Conservation (phyloP, 2,888 invertebrate species). For the Ochropacha duplaris region DNA sequence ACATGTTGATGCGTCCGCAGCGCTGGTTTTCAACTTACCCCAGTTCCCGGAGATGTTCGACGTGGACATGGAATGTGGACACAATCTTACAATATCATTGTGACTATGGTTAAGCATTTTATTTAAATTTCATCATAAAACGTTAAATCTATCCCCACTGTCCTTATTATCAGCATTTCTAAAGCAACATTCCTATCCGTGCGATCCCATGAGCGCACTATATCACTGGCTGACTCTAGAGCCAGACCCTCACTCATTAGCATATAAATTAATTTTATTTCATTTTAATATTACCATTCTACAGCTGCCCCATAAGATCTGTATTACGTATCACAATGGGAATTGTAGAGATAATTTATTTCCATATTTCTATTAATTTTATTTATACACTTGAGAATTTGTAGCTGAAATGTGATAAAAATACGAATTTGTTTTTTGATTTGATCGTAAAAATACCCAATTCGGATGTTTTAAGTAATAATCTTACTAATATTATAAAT, state of each 20-base stretch:
- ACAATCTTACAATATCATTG: too few relatives aligned
- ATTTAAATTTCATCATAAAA: not conserved
- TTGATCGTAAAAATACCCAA: not conserved
- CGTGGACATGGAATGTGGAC: too few relatives aligned
- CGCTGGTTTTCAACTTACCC: too few relatives aligned
- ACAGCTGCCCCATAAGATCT: not conserved
- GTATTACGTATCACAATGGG: constrained; percentile 1
- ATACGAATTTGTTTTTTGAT: not conserved
- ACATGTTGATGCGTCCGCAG: too few relatives aligned
- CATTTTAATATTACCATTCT: constrained; percentile 45
- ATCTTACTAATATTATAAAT: too few relatives aligned
- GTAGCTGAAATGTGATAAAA: not conserved
- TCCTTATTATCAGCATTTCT: constrained; percentile 1
- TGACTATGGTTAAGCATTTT: too few relatives aligned
- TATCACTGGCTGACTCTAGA: constrained; percentile 41
- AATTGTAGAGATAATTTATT: not conserved
- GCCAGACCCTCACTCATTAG: constrained; percentile 47
- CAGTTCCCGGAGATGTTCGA: too few relatives aligned
- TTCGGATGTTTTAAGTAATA: not conserved
- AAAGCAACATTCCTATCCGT: constrained; percentile 6
- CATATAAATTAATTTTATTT: constrained; percentile 68
- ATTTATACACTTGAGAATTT: not conserved
- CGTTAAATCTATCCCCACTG: not conserved
- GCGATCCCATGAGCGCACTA: constrained; percentile 43
- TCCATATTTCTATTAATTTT: not conserved